phyloP scores from a whole-genome alignment of 64 coral and sea anemone species.

The Stylophora pistillata region DNA sequence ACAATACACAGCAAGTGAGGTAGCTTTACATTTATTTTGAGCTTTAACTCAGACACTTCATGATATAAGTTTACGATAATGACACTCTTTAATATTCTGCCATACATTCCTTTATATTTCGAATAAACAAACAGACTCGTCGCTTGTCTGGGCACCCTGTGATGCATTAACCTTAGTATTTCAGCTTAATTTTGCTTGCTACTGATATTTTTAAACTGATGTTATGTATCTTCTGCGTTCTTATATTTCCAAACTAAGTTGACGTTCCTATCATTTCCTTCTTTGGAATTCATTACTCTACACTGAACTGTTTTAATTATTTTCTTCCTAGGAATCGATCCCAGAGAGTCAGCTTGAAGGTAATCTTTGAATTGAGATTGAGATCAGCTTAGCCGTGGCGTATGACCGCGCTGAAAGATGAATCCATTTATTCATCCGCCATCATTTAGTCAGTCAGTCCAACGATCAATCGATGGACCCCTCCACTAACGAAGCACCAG shows the following conservation, averaged over 20 bases:
- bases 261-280: no score
- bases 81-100: no score
- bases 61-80: no score
- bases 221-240: not conserved
- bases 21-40: no score
- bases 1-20: no score
- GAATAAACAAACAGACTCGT: no score
- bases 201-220: not conserved
- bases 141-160: no score
- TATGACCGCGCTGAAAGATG: no score
- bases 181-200: not conserved
- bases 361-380: not conserved
- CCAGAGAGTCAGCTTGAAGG: conserved; percentile 15
- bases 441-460: not conserved
- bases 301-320: not conserved
- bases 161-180: no score
- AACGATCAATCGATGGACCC: not conserved
- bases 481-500: no score
- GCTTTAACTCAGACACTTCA: no score
- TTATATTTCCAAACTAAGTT: not conserved
- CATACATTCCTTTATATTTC: no score
- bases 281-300: not conserved
- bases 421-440: not conserved
- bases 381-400: not conserved
- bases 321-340: not conserved